Conservation (phyloP, 2,113 vertebrate genomes). For the Ranitomeya variabilis region DNA sequence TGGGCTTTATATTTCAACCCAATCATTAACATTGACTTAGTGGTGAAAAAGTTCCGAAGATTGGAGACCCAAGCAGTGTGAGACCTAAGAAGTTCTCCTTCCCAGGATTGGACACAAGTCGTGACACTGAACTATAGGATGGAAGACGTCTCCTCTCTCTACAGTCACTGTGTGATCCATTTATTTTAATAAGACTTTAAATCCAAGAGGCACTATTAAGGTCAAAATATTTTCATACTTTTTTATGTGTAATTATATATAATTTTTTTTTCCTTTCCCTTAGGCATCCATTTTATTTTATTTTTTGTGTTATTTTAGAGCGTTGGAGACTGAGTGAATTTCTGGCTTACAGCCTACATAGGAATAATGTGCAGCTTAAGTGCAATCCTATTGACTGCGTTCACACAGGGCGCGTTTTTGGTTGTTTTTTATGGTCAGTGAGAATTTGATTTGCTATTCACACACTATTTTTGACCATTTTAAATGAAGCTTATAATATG, state of each 20-base stretch:
- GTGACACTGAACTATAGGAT: conserved; percentile 28
- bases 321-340: not conserved
- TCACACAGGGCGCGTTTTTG: not conserved
- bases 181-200: conserved; percentile 33
- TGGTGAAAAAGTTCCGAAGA: conserved; percentile 85
- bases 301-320: not conserved
- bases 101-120: not conserved
- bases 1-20: conserved; percentile 93
- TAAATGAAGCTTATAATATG: too few species aligned
- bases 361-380: conserved; percentile 11
- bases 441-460: too few species aligned
- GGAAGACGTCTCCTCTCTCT: not conserved
- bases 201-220: conserved; percentile 1
- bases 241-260: not conserved
- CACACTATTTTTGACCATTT: too few species aligned
- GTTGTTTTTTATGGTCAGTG: not conserved
- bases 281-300: not conserved
- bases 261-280: not conserved
- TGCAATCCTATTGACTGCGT: not conserved
- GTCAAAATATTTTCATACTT: conserved; percentile 26
- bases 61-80: conserved; percentile 77
- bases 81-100: not conserved
- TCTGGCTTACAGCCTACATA: not conserved
- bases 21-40: conserved; percentile 89
- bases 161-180: conserved; percentile 5